Evolutionary conservation across 2,888 invertebrate genomes (phyloP).

Genomic region (Rutpela maculata): DNA sequence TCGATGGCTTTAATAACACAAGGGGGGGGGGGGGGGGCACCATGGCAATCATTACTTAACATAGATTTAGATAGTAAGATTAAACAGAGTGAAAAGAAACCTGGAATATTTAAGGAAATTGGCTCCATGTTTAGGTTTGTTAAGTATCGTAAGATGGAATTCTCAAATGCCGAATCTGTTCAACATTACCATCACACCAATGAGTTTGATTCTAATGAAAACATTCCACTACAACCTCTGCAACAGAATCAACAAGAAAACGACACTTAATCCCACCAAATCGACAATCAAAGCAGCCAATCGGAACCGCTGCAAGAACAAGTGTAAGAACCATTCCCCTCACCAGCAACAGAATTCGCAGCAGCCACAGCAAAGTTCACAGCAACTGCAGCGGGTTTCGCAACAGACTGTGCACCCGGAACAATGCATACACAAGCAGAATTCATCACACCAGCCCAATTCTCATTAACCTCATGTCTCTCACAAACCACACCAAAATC

Average conservation of each 20-base stretch:
- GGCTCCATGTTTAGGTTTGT: conserved; percentile 87
- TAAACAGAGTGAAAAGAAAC: conserved; percentile 79
- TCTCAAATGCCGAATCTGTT: conserved; percentile 60
- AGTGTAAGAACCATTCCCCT: conserved; percentile 43
- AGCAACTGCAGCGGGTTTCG: conserved; percentile 35
- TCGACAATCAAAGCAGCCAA: conserved; percentile 73
- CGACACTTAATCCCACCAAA: conserved; percentile 64
- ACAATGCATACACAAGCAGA: conserved; percentile 13
- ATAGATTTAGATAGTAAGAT: conserved; percentile 78
- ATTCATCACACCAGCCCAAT: conserved; percentile 57
- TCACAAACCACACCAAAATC: conserved; percentile 34
- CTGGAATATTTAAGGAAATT: conserved; percentile 86
- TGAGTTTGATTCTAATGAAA: too few relatives aligned
- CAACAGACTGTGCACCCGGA: conserved; percentile 1
- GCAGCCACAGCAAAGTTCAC: conserved; percentile 15
- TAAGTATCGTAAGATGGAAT: conserved; percentile 78
- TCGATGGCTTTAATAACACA: conserved; percentile 80
- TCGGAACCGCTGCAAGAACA: conserved; percentile 67
- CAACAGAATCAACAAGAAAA: too few relatives aligned
- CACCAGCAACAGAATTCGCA: conserved; percentile 31
- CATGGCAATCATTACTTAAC: conserved; percentile 88
- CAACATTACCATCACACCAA: conserved; percentile 69
- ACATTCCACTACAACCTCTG: too few relatives aligned
- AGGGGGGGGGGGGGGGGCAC: conserved; percentile 80
- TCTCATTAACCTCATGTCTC: conserved; percentile 48